Evolutionary conservation across 2,888 invertebrate genomes (phyloP).

Genomic region (Apamea anceps): DNA sequence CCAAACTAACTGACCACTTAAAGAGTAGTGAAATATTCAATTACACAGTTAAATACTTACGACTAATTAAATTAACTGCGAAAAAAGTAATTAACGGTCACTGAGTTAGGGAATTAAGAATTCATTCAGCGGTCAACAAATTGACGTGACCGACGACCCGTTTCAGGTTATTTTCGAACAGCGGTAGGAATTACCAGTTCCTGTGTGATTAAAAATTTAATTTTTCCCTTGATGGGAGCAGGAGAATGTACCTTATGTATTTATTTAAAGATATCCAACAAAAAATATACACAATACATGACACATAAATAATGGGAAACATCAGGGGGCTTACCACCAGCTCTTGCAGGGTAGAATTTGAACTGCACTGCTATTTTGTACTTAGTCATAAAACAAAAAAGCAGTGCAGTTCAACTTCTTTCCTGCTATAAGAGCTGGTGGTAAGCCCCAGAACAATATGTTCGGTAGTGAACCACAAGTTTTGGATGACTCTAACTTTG

Average conservation of each 20-base stretch:
- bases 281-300: background rate
- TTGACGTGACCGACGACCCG: constrained; percentile 31
- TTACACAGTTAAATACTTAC: constrained; percentile 39
- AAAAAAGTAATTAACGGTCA: constrained; percentile 49
- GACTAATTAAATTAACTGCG: constrained; percentile 52
- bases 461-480: background rate
- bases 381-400: no score
- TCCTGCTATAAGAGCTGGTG: no score
- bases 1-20: background rate
- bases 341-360: no score
- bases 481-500: no score
- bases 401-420: no score
- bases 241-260: background rate
- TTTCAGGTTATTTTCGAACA: constrained; percentile 38
- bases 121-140: constrained; percentile 45
- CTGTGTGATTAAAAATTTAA: constrained; percentile 25
- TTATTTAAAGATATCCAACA: background rate
- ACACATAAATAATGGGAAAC: no score
- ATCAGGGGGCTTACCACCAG: no score
- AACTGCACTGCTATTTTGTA: no score
- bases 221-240: constrained; percentile 1
- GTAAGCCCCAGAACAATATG: background rate
- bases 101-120: constrained; percentile 41
- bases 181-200: constrained; percentile 7
- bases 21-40: constrained; percentile 32